phyloP scores from a whole-genome alignment of 2,113 vertebrate species.

The Heloderma charlesbogerti region DNA sequence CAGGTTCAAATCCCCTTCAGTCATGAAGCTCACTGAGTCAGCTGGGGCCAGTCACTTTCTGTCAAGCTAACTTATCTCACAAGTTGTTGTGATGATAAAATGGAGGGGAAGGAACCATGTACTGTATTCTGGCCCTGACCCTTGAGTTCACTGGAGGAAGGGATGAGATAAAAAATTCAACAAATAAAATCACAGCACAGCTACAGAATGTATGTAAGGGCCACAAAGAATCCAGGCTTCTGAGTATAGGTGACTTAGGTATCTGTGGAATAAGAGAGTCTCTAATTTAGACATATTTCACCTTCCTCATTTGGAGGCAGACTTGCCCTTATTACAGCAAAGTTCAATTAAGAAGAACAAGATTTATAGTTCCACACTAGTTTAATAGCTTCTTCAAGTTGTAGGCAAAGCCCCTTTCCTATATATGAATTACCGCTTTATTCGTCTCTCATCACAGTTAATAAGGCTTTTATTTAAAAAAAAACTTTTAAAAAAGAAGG shows the following conservation, averaged over 20 bases:
- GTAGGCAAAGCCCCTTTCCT: slow-evolving; percentile 20
- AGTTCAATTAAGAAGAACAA: background rate
- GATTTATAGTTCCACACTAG: background rate
- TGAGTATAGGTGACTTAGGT: slow-evolving; percentile 51
- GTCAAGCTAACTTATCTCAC: background rate
- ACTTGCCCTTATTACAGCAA: slow-evolving; percentile 48
- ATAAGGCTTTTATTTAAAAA: slow-evolving; percentile 21
- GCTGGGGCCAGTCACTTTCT: background rate
- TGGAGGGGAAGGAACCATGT: background rate
- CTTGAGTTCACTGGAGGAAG: background rate
- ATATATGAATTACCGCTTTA: slow-evolving; percentile 19
- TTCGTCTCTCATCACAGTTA: background rate
- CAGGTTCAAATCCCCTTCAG: background rate
- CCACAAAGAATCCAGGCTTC: slow-evolving; percentile 55
- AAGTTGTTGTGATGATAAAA: background rate
- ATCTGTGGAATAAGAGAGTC: slow-evolving; percentile 52
- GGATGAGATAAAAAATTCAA: slow-evolving; percentile 51
- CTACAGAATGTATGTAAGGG: slow-evolving; percentile 63
- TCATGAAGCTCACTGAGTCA: background rate
- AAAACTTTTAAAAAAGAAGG: background rate
- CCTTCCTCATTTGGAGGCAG: slow-evolving; percentile 34
- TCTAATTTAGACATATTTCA: slow-evolving; percentile 46
- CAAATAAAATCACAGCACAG: slow-evolving; percentile 49
- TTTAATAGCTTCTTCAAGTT: slow-evolving; percentile 33
- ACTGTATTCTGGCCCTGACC: no score